Conservation (phyloP, 2,113 vertebrate genomes). For the Grallaria varia region DNA sequence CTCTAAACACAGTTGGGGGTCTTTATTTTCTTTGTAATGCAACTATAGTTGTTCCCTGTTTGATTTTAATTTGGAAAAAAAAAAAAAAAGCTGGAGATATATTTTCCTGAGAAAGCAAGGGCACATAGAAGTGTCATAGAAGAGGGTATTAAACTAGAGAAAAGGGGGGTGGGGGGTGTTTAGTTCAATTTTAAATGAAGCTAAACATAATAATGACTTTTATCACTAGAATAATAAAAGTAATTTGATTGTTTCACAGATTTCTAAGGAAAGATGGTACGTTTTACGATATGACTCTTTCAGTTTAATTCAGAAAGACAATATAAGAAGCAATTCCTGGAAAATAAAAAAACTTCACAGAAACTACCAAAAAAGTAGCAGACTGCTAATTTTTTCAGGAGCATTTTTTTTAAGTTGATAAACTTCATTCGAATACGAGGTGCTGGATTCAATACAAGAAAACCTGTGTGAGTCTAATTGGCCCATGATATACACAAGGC, state of each 20-base stretch:
- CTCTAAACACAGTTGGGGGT: neutral
- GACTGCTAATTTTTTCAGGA: neutral
- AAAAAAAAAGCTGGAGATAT: neutral
- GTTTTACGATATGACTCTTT: neutral
- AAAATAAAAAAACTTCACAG: neutral
- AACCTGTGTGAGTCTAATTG: neutral
- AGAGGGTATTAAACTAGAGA: neutral
- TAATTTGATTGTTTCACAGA: neutral
- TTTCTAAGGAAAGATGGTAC: neutral
- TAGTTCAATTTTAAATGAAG: neutral
- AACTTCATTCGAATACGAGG: neutral
- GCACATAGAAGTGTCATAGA: neutral
- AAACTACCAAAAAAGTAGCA: neutral
- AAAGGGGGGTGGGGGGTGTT: fast-evolving
- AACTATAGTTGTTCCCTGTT: neutral
- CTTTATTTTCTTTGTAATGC: neutral
- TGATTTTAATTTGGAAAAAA: neutral
- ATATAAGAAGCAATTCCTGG: neutral
- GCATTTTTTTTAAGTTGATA: neutral
- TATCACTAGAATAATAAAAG: neutral
- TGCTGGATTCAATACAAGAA: neutral
- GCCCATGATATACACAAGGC: neutral
- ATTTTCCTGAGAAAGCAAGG: neutral
- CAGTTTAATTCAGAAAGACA: neutral
- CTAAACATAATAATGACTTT: neutral